Conservation (phyloP, 2,888 invertebrate species). For the Himalopsyche kuldschensis region DNA sequence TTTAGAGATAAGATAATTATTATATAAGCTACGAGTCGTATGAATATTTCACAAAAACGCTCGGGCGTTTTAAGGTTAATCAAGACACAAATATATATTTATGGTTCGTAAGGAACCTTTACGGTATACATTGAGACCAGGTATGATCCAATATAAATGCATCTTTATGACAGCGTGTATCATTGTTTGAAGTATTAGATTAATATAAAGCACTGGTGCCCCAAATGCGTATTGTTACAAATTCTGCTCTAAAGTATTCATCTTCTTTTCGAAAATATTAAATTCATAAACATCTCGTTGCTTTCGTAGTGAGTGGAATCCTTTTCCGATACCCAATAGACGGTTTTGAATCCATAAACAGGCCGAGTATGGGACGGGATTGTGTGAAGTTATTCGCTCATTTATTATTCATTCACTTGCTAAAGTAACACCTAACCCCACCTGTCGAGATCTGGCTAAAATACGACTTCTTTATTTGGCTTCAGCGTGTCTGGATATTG, state of each 20-base stretch:
- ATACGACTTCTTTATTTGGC: constrained; percentile 18
- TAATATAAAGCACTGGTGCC: neutral
- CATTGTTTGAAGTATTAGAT: neutral
- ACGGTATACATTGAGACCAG: no score
- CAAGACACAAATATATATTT: no score
- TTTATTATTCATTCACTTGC: constrained; percentile 29
- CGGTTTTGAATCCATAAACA: neutral
- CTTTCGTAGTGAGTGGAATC: neutral
- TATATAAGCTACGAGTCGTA: no score
- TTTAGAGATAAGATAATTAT: no score
- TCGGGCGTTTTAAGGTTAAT: no score
- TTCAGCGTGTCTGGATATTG: constrained; percentile 9
- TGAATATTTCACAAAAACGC: no score
- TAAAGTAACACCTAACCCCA: constrained; percentile 14
- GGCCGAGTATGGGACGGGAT: neutral
- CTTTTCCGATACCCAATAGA: neutral
- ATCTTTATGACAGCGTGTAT: no score
- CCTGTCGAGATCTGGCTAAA: constrained; percentile 19
- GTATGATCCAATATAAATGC: no score
- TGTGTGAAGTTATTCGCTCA: constrained; percentile 23
- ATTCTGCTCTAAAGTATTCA: neutral
- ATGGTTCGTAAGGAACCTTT: neutral
- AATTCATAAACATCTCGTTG: neutral
- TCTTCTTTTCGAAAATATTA: neutral
- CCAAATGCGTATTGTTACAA: neutral